These are phyloP conservation scores for Lasioglossum leucozonium DNA, from an alignment of 2,888 invertebrate species.

Conservation along the genomic window DNA sequence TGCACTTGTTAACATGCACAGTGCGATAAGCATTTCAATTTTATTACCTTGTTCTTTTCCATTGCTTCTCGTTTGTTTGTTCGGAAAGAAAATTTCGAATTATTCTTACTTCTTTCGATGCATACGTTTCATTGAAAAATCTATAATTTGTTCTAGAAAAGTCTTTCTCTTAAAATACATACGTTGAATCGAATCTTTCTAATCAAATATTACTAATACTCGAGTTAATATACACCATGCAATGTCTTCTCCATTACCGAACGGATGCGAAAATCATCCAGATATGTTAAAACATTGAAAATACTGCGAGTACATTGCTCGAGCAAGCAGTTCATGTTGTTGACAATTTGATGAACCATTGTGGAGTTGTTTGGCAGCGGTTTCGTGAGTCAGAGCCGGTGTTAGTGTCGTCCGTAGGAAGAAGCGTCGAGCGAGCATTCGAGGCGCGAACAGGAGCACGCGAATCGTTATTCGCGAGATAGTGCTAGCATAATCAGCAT, in stretches of 20 bases:
- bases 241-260: no score
- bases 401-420: neutral
- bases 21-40: neutral
- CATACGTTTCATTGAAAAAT: no score
- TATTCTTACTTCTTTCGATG: no score
- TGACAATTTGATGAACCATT: neutral
- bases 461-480: constrained; percentile 53
- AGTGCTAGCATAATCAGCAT: constrained; percentile 70
- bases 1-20: neutral
- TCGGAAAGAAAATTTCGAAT: no score
- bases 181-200: no score
- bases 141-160: no score
- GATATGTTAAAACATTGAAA: neutral
- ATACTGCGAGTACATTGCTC: neutral
- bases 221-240: no score
- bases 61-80: neutral
- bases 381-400: neutral
- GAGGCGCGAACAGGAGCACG: constrained; percentile 33
- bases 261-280: neutral
- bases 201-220: no score
- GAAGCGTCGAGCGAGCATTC: neutral
- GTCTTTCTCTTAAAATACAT: no score
- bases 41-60: neutral
- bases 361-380: neutral
- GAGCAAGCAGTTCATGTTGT: neutral